phyloP scores from a whole-genome alignment of 2,113 vertebrate genomes.

The Chaetura pelagica region DNA sequence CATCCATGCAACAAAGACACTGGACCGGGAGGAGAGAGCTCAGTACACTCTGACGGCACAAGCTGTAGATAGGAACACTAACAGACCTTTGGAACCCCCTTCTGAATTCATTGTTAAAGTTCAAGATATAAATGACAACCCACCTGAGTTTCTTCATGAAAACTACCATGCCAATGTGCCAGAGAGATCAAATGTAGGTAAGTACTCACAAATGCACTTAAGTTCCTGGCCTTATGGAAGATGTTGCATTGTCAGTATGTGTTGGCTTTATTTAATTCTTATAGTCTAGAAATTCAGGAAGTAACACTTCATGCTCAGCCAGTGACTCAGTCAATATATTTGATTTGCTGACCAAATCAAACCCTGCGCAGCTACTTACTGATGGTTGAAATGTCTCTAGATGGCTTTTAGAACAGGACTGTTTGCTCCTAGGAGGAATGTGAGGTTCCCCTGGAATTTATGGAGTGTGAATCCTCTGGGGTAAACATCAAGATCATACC shows the following conservation, averaged over 20 bases:
- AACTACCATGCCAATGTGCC: slow-evolving; percentile 95
- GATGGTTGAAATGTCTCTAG: background rate
- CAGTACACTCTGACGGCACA: slow-evolving; percentile 97
- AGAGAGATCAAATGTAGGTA: slow-evolving; percentile 98
- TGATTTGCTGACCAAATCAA: background rate
- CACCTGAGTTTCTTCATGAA: slow-evolving; percentile 93
- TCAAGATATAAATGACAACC: slow-evolving; percentile 99
- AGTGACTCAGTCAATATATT: background rate
- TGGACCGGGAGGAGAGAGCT: slow-evolving; percentile 96
- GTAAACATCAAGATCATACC: background rate
- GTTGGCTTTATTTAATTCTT: background rate
- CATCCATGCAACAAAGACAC: slow-evolving; percentile 97
- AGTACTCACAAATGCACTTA: slow-evolving; percentile 59
- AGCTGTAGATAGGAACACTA: slow-evolving; percentile 92
- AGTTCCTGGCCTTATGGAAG: background rate
- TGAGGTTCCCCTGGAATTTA: background rate
- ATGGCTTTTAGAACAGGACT: background rate
- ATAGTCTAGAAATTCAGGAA: background rate
- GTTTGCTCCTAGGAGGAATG: background rate
- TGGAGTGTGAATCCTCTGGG: background rate
- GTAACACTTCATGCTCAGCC: background rate
- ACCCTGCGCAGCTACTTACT: background rate
- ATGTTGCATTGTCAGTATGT: background rate
- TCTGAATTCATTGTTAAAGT: slow-evolving; percentile 99
- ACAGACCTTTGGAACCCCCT: slow-evolving; percentile 93